Conservation (phyloP, 2,113 vertebrate genomes). For the Agelaius phoeniceus region DNA sequence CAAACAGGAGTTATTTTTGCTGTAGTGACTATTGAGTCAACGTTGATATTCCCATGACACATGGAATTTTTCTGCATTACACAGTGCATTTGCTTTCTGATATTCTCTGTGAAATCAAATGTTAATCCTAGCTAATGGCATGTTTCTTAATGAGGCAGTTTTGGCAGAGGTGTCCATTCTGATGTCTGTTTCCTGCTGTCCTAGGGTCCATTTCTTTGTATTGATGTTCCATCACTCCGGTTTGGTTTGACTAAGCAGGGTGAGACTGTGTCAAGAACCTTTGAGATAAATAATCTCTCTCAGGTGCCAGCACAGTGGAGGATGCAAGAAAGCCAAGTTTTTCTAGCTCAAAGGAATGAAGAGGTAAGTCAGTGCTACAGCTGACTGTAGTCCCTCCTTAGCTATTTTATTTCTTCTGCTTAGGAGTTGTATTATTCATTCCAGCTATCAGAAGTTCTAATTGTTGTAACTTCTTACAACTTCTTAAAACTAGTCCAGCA, state of each 20-base stretch:
- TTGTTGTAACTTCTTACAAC: background rate
- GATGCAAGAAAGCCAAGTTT: constrained; percentile 74
- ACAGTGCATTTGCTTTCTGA: background rate
- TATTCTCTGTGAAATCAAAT: background rate
- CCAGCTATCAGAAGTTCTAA: background rate
- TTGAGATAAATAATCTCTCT: constrained; percentile 82
- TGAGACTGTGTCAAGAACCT: constrained; percentile 49
- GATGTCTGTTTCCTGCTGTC: background rate
- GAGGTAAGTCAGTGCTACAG: constrained; percentile 28
- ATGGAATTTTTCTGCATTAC: background rate
- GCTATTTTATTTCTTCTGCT: background rate
- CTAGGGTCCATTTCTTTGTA: constrained; percentile 84
- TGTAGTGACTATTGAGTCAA: background rate
- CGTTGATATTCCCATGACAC: background rate
- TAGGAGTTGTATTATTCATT: background rate
- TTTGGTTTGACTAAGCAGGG: constrained; percentile 83
- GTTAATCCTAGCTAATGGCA: background rate
- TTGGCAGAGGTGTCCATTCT: background rate
- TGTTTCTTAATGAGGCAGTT: background rate
- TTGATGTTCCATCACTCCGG: constrained; percentile 78
- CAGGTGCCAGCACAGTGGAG: constrained; percentile 84
- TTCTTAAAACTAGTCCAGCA: background rate
- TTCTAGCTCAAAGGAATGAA: constrained; percentile 60
- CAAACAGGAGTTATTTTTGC: background rate
- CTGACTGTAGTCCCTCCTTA: background rate